Evolutionary conservation across 2,113 vertebrate genomes (phyloP).

Genomic region (Thunnus maccoyii): DNA sequence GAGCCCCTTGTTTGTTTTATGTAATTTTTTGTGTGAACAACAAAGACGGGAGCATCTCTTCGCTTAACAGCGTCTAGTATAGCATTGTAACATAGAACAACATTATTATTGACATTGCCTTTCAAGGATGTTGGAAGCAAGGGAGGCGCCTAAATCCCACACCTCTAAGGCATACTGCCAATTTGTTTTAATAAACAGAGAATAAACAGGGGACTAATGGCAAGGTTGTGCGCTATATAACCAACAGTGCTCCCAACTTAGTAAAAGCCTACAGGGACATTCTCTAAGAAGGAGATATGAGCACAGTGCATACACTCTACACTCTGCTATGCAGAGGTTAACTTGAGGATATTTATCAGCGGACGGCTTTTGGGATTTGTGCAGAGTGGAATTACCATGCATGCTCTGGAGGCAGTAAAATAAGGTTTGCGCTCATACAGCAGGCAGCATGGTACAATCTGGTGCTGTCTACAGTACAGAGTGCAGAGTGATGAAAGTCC

Average conservation of each 20-base stretch:
- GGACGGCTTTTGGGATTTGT: slow-evolving; percentile 13
- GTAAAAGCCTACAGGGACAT: slow-evolving; percentile 31
- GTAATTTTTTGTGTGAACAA: not conserved
- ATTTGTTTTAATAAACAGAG: slow-evolving; percentile 38
- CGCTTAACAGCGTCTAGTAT: no score
- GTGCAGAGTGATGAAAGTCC: not conserved
- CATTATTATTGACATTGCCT: slow-evolving; percentile 31
- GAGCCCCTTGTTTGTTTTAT: not conserved
- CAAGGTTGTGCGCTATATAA: slow-evolving; percentile 18
- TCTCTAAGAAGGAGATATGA: slow-evolving; percentile 21
- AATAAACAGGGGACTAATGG: slow-evolving; percentile 9
- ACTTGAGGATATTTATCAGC: slow-evolving; percentile 43
- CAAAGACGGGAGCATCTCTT: not conserved
- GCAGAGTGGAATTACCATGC: not conserved
- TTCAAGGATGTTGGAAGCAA: slow-evolving; percentile 39
- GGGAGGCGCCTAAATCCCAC: slow-evolving; percentile 13
- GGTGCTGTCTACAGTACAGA: not conserved
- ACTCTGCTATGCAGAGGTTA: slow-evolving; percentile 40
- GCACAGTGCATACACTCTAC: not conserved
- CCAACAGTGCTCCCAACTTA: slow-evolving; percentile 17
- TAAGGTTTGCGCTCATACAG: not conserved
- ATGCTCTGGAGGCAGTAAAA: not conserved
- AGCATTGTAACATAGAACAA: no score
- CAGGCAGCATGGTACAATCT: not conserved
- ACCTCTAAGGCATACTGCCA: slow-evolving; percentile 5